These are phyloP conservation scores for Crypturellus tataupa DNA, from an alignment of 2,797 vertebrate genomes.

Conservation along the genomic window DNA sequence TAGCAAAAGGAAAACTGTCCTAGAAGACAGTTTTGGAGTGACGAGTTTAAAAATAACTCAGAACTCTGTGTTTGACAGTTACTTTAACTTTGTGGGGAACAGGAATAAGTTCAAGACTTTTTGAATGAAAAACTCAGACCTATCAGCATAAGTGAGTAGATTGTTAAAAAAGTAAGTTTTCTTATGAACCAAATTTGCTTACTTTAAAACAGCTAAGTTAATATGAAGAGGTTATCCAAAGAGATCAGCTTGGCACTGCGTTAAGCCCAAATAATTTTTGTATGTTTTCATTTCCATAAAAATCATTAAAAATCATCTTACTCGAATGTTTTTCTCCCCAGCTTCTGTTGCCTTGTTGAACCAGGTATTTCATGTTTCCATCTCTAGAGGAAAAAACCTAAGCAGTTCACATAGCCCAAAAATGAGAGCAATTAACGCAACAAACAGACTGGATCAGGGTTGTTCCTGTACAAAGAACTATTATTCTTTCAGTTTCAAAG, in stretches of 20 bases:
- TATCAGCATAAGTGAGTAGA: not conserved
- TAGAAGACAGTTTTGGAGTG: not conserved
- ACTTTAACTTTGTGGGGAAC: not conserved
- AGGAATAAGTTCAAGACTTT: not conserved
- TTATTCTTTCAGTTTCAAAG: not conserved
- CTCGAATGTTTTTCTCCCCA: not conserved
- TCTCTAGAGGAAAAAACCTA: not conserved
- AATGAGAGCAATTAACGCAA: not conserved
- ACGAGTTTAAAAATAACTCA: not conserved
- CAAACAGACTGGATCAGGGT: not conserved
- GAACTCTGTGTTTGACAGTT: not conserved
- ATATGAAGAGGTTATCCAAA: not conserved
- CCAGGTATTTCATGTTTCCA: not conserved
- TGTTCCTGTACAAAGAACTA: not conserved
- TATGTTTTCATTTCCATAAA: not conserved
- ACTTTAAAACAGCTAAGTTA: not conserved
- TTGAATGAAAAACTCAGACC: not conserved
- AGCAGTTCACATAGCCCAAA: not conserved
- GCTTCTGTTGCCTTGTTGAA: not conserved
- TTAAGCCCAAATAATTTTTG: not conserved
- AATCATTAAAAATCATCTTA: not conserved
- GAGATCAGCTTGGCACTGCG: not conserved
- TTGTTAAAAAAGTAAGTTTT: not conserved
- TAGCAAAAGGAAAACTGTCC: not conserved
- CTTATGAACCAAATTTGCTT: not conserved